Conservation (phyloP, 2,113 vertebrate species). For the Scomber japonicus region DNA sequence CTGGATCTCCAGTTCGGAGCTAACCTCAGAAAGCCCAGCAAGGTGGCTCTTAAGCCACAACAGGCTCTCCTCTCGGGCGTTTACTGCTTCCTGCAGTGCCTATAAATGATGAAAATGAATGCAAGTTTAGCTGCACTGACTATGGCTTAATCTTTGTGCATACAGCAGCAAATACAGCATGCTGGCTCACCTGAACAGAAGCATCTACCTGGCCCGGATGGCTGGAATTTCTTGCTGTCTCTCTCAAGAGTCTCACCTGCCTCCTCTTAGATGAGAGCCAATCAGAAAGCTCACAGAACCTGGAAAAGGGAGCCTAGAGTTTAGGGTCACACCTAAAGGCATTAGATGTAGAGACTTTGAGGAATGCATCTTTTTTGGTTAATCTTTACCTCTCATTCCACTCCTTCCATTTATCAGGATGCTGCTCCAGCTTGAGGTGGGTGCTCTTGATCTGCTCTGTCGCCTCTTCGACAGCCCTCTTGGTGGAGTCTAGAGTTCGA, state of each 20-base stretch:
- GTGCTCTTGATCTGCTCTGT: slow-evolving; percentile 85
- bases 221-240: slow-evolving; percentile 68
- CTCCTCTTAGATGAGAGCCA: slow-evolving; percentile 89
- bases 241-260: slow-evolving; percentile 85
- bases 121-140: neutral
- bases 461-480: slow-evolving; percentile 85
- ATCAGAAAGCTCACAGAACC: slow-evolving; percentile 89
- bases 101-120: slow-evolving; percentile 49
- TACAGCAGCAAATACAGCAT: neutral
- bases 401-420: slow-evolving; percentile 92
- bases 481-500: slow-evolving; percentile 80
- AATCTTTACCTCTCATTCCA: slow-evolving; percentile 88
- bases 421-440: slow-evolving; percentile 85
- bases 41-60: slow-evolving; percentile 91
- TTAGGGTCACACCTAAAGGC: neutral
- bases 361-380: neutral
- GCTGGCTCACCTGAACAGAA: slow-evolving; percentile 84
- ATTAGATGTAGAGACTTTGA: neutral
- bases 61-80: slow-evolving; percentile 86
- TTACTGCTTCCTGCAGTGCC: slow-evolving; percentile 85
- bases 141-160: neutral
- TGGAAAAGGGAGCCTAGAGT: slow-evolving; percentile 56
- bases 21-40: slow-evolving; percentile 84
- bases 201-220: slow-evolving; percentile 85
- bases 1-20: slow-evolving; percentile 87